Base-by-base conservation (phyloP, 92 coral and sea anemone species). In the Muricea muricata region DNA sequence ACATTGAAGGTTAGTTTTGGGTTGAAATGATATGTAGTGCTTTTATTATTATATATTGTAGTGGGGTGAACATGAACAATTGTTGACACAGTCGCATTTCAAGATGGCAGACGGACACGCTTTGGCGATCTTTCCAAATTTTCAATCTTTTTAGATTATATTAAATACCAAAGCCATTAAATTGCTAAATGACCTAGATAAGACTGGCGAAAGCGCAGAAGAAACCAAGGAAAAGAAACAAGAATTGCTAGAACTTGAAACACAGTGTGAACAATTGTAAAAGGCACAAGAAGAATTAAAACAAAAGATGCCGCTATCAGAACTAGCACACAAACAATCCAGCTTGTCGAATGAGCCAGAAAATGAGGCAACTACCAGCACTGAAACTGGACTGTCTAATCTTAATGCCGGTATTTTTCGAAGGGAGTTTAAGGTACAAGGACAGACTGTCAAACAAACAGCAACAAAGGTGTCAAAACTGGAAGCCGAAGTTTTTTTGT, bases 381-480 rank as follows among this genome's bases (percentile, higher is more conserved):
- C n/a, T n/a, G n/a, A n/a, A n/a, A n/a, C n/a, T n/a, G n/a, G n/a
- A n/a, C n/a, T n/a, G n/a, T n/a, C n/a, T n/a, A n/a, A n/a, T n/a
- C n/a, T n/a, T n/a, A n/a, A n/a, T n/a, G n/a, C n/a, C n/a, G n/a
- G n/a, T n/a, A n/a, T n/a, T n/a, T n/a, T n/a, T n/a, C n/a, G n/a
- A n/a, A n/a, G n/a, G n/a, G n/a, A 91, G 18, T 73, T 91, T 28
- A 91, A 85, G 63, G 85, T 88, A 12, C 84, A 76, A 48, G 91
- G 88, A 73, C 33, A 78, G 23, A 89, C n/a, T n/a, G 89, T 37
- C 67, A 82, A 24, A 54, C 9, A 87, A 87, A 75, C n/a, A 88
- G 91, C 6, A 82, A 87, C 46, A 23, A 47, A 5, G 93, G 86
- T 80, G 4, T 77, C 89, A 23, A 82, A 91, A 45, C 75, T 85